A percentile compares a stretch with the other conserved stretches of the same genome.
These are phyloP conservation scores for Bombus confusus DNA, from an alignment of 1,140 invertebrate species.

Conservation along the genomic window DNA sequence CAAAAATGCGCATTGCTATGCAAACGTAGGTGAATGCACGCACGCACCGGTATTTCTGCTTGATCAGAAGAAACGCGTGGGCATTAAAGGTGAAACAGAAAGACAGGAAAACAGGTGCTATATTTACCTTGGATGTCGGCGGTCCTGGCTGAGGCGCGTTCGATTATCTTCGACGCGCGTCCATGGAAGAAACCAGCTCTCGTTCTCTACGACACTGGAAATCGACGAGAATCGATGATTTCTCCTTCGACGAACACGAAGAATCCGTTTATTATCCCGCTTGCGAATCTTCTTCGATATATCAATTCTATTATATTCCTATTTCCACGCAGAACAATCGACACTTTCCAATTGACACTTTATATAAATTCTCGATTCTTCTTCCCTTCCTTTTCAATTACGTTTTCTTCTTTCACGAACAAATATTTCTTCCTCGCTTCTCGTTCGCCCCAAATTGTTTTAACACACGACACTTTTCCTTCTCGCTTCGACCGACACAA, in stretches of 20 bases:
- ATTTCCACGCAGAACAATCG: neutral
- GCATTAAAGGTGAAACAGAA: conserved; percentile 24
- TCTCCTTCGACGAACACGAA: neutral
- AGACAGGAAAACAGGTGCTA: conserved; percentile 26
- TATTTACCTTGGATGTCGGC: conserved; percentile 45
- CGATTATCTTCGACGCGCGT: conserved; percentile 33
- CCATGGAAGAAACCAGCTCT: conserved; percentile 20
- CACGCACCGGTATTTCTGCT: conserved; percentile 24
- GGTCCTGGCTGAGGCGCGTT: conserved; percentile 27
- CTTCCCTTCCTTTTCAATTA: no score
- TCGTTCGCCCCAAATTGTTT: neutral
- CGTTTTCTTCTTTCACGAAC: neutral
- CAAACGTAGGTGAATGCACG: conserved; percentile 41
- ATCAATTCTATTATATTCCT: neutral
- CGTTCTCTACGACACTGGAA: neutral
- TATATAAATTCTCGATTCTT: neutral
- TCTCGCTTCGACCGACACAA: neutral
- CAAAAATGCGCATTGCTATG: conserved; percentile 40
- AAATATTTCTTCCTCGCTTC: neutral
- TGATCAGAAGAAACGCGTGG: conserved; percentile 37
- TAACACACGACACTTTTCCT: conserved; percentile 33
- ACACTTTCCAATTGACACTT: conserved; percentile 30
- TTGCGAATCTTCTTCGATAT: neutral
- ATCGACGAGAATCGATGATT: neutral
- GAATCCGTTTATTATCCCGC: neutral